A percentile compares a stretch with the other conserved stretches of the same genome.
Conservation (phyloP, 2,113 vertebrate genomes). For the Rhynchomys soricoides region DNA sequence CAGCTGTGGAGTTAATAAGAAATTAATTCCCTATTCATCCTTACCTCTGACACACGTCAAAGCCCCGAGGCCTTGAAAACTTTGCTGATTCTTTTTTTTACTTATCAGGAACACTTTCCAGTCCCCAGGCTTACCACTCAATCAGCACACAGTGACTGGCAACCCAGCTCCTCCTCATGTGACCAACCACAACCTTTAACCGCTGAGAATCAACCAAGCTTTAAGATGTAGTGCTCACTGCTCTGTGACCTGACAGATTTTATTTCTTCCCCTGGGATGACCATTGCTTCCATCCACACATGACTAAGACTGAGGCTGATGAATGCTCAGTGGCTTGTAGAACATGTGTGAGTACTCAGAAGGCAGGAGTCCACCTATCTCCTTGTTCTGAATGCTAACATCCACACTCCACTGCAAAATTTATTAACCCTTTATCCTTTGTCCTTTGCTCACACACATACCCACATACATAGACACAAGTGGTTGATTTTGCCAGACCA, state of each 20-base stretch:
- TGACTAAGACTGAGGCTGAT: not conserved
- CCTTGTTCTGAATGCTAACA: not conserved
- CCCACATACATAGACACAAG: not conserved
- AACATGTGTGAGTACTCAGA: not conserved
- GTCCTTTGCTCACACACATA: not conserved
- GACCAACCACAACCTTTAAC: not conserved
- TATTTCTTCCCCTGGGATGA: not conserved
- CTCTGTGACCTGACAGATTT: fast-evolving
- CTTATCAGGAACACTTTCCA: constrained; percentile 32
- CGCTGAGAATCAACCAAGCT: not conserved
- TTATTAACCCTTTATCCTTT: not conserved
- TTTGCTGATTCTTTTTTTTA: constrained; percentile 50
- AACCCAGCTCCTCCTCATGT: not conserved
- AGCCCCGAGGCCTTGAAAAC: constrained; percentile 25
- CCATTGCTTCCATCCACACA: not conserved
- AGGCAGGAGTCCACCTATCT: not conserved
- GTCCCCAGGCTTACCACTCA: not conserved
- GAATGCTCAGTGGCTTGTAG: not conserved
- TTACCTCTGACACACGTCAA: constrained; percentile 43
- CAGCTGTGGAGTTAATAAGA: constrained; percentile 37
- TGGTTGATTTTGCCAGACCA: not conserved
- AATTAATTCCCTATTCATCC: constrained; percentile 44
- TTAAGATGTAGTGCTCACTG: fast-evolving
- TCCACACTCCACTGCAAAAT: not conserved
- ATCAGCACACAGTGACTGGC: not conserved